Conservation (phyloP, 1,140 invertebrate genomes). For the Hyles euphorbiae region DNA sequence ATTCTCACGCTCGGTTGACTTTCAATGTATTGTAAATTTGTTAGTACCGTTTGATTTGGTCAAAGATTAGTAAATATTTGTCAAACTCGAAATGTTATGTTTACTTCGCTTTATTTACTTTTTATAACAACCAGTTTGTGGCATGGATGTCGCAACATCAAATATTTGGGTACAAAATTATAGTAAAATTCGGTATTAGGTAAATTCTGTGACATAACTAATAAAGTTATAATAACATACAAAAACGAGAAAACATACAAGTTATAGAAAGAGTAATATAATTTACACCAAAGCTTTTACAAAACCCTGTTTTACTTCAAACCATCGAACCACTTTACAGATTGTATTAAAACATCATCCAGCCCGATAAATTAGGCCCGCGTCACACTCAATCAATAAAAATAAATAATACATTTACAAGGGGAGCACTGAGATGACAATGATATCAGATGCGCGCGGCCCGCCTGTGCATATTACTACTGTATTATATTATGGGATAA, state of each 20-base stretch:
- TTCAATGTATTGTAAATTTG: not conserved
- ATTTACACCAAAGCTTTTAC: not conserved
- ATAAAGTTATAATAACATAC: too few relatives aligned
- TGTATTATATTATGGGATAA: slow-evolving; percentile 51
- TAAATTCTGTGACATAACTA: too few relatives aligned
- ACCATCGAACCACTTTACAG: not conserved
- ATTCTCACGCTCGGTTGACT: slow-evolving; percentile 36
- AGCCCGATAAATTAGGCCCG: not conserved
- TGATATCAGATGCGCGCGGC: slow-evolving; percentile 40
- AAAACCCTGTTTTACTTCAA: not conserved
- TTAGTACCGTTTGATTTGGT: too few relatives aligned
- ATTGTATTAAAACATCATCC: not conserved
- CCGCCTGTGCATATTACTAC: slow-evolving; percentile 25
- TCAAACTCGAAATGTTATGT: too few relatives aligned
- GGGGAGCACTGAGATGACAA: slow-evolving; percentile 22
- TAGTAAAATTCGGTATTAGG: too few relatives aligned
- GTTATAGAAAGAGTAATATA: too few relatives aligned
- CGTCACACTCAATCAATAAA: slow-evolving; percentile 21
- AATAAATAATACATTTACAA: slow-evolving; percentile 43
- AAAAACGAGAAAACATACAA: too few relatives aligned
- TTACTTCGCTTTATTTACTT: too few relatives aligned
- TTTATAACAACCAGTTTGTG: too few relatives aligned
- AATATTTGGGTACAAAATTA: too few relatives aligned
- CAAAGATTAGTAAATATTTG: too few relatives aligned
- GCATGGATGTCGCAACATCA: too few relatives aligned